Evolutionary conservation across 2,888 invertebrate genomes (phyloP).

Genomic region (Dryobota labecula): DNA sequence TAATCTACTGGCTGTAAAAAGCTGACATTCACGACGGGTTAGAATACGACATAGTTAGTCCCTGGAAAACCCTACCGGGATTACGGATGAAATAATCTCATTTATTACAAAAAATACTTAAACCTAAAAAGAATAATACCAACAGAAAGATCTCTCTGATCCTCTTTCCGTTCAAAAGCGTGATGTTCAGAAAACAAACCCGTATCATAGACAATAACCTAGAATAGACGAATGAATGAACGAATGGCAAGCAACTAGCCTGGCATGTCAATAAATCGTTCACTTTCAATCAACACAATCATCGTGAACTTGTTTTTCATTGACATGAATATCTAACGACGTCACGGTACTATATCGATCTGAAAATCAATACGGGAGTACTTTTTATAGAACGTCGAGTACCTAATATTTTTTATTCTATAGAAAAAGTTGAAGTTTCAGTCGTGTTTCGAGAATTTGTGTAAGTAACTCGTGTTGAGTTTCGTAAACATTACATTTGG

Average conservation of each 20-base stretch:
- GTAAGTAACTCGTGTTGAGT: background rate
- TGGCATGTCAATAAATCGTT: constrained; percentile 26
- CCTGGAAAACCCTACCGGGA: background rate
- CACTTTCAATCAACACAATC: constrained; percentile 44
- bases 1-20: background rate
- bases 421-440: background rate
- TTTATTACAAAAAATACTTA: background rate
- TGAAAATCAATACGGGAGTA: constrained; percentile 51
- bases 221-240: constrained; percentile 33
- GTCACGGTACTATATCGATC: constrained; percentile 50
- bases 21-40: background rate
- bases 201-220: constrained; percentile 45
- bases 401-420: constrained; percentile 5
- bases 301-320: constrained; percentile 35
- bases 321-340: constrained; percentile 41
- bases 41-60: background rate
- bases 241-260: constrained; percentile 7
- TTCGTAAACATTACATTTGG: background rate
- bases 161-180: background rate
- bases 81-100: background rate
- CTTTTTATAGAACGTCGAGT: constrained; percentile 15
- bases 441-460: background rate
- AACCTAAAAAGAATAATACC: background rate
- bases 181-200: constrained; percentile 21
- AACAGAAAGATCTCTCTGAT: background rate